phyloP scores from a whole-genome alignment of 2,797 vertebrate genomes.

The Acanthurus leucopareius region DNA sequence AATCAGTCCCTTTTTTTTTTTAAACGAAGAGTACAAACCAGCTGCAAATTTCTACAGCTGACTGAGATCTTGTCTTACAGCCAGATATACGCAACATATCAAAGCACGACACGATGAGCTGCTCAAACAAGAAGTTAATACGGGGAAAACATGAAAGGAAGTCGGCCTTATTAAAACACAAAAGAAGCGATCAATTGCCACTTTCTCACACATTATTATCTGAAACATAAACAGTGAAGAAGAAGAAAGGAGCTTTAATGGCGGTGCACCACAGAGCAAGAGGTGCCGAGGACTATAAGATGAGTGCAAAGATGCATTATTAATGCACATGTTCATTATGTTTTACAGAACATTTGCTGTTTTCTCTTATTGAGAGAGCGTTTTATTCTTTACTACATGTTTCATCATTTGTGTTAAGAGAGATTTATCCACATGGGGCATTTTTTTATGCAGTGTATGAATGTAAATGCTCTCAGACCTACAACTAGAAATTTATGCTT shows the following conservation, averaged over 20 bases:
- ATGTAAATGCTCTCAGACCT: too few relatives aligned
- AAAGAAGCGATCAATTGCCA: neutral
- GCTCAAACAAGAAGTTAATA: neutral
- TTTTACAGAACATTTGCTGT: neutral
- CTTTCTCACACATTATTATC: neutral
- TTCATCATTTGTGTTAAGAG: neutral
- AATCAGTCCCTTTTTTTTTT: neutral
- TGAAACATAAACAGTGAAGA: neutral
- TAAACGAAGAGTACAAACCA: neutral
- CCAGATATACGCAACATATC: neutral
- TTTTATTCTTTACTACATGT: neutral
- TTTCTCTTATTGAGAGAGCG: neutral
- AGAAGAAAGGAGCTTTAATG: constrained; percentile 1
- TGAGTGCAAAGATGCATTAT: neutral
- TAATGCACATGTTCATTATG: too few relatives aligned
- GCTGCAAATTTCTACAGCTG: neutral
- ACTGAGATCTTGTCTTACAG: constrained; percentile 4
- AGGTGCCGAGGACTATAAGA: neutral
- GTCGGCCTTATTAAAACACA: neutral
- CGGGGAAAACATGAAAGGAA: neutral
- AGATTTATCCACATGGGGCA: neutral
- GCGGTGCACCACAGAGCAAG: neutral
- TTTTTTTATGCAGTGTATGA: neutral
- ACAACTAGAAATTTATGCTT: too few relatives aligned
- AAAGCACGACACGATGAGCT: neutral